Percentiles rank a stretch among this genome's conserved stretches.
phyloP scores from a whole-genome alignment of 2,113 vertebrate species.

The Solea senegalensis region DNA sequence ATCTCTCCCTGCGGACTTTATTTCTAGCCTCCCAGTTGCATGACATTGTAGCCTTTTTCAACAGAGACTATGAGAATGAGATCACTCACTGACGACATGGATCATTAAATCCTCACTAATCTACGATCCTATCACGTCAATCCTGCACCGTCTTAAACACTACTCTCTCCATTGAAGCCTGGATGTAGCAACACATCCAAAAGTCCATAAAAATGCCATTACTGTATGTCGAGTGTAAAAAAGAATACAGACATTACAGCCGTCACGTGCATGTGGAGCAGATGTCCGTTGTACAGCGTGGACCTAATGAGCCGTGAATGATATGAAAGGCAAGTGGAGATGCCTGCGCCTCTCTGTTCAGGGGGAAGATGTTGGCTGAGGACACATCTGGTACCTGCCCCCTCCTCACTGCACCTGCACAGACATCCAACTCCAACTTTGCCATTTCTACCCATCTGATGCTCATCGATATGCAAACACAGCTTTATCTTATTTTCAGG shows the following conservation, averaged over 20 bases:
- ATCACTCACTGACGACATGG: not conserved
- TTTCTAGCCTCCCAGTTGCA: too few relatives aligned
- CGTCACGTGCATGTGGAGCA: constrained; percentile 48
- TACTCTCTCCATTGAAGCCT: not conserved
- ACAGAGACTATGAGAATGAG: not conserved
- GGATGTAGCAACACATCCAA: not conserved
- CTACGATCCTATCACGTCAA: not conserved
- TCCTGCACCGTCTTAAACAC: not conserved
- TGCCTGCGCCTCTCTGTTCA: constrained; percentile 56
- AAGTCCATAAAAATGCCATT: not conserved
- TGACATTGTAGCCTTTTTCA: not conserved
- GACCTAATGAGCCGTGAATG: constrained; percentile 79
- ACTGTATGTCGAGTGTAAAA: not conserved
- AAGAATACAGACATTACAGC: constrained; percentile 22
- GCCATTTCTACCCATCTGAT: constrained; percentile 42
- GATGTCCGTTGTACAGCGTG: constrained; percentile 70
- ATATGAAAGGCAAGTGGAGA: constrained; percentile 66
- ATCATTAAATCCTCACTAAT: not conserved
- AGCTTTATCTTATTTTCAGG: too few relatives aligned
- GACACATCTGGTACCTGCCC: constrained; percentile 73
- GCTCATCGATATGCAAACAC: constrained; percentile 11
- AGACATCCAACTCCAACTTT: constrained; percentile 29
- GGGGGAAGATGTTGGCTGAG: constrained; percentile 45
- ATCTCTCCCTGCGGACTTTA: constrained; percentile 33
- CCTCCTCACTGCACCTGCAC: constrained; percentile 60